phyloP scores from a whole-genome alignment of 2,113 vertebrate species.

The Toxostoma redivivum region DNA sequence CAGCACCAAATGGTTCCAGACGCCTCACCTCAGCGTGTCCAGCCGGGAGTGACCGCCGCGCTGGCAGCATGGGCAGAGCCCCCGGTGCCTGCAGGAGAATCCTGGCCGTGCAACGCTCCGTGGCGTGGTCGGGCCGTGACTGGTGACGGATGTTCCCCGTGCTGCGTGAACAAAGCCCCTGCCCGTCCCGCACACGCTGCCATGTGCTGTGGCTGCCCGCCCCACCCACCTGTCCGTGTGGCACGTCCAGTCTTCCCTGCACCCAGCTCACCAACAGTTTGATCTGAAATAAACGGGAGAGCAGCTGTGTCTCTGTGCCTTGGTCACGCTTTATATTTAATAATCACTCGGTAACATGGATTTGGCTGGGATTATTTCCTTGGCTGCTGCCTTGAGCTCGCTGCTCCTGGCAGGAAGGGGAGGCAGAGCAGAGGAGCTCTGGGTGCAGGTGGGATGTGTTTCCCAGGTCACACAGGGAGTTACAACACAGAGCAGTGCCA shows the following conservation, averaged over 20 bases:
- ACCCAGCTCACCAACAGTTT: not conserved
- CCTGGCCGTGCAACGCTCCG: not conserved
- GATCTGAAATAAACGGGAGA: constrained; percentile 30
- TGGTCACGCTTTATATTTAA: not conserved
- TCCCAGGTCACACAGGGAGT: not conserved
- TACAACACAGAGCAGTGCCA: not conserved
- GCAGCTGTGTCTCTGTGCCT: not conserved
- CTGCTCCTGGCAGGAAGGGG: not conserved
- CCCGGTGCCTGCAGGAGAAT: not conserved
- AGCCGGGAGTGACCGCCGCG: not conserved
- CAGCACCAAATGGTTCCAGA: not conserved
- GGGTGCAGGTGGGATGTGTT: not conserved
- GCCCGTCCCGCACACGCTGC: not conserved
- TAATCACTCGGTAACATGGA: too few species aligned
- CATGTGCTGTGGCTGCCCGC: not conserved
- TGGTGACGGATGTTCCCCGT: not conserved
- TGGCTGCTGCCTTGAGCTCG: rapidly evolving
- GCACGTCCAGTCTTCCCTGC: not conserved
- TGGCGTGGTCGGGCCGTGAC: too few species aligned
- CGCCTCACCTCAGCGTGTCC: not conserved
- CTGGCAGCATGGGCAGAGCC: not conserved
- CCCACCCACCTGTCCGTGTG: not conserved
- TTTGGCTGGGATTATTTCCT: not conserved
- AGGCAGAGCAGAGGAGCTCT: not conserved
- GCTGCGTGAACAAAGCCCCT: not conserved